These are phyloP conservation scores for Hypanus sabinus DNA, from an alignment of 2,113 vertebrate genomes.

Conservation along the genomic window DNA sequence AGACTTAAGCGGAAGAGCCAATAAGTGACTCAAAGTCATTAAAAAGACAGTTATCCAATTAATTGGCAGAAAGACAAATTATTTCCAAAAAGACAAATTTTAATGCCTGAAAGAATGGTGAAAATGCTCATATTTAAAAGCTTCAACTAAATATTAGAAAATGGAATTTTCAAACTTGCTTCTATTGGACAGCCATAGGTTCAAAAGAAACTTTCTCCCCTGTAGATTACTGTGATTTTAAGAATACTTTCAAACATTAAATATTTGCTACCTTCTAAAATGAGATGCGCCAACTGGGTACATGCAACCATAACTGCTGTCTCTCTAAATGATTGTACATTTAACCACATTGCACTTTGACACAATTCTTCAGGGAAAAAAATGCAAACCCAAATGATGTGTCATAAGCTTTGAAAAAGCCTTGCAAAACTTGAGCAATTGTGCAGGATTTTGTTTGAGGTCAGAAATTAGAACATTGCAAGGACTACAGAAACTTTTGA, in stretches of 20 bases:
- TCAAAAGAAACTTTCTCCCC: too few relatives aligned
- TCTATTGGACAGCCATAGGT: too few relatives aligned
- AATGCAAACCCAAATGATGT: background rate
- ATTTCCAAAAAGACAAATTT: too few relatives aligned
- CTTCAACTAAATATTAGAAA: too few relatives aligned
- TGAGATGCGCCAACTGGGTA: background rate
- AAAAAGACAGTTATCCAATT: too few relatives aligned
- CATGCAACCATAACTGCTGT: background rate
- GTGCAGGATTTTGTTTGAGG: slow-evolving; percentile 20
- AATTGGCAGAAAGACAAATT: too few relatives aligned
- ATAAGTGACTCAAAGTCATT: too few relatives aligned
- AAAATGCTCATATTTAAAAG: too few relatives aligned
- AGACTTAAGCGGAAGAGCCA: too few relatives aligned
- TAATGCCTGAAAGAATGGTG: too few relatives aligned
- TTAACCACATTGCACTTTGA: slow-evolving; percentile 15
- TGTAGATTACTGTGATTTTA: too few relatives aligned
- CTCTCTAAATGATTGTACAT: background rate
- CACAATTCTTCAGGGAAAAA: background rate
- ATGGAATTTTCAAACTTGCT: too few relatives aligned
- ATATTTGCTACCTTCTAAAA: background rate
- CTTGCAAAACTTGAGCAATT: background rate
- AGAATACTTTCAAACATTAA: background rate
- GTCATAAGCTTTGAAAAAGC: slow-evolving; percentile 1
- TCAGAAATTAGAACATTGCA: slow-evolving; percentile 13
- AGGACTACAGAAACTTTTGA: background rate